These are phyloP conservation scores for Epizoanthus scotinus DNA, from an alignment of 92 coral and sea anemone genomes.

Conservation along the genomic window DNA sequence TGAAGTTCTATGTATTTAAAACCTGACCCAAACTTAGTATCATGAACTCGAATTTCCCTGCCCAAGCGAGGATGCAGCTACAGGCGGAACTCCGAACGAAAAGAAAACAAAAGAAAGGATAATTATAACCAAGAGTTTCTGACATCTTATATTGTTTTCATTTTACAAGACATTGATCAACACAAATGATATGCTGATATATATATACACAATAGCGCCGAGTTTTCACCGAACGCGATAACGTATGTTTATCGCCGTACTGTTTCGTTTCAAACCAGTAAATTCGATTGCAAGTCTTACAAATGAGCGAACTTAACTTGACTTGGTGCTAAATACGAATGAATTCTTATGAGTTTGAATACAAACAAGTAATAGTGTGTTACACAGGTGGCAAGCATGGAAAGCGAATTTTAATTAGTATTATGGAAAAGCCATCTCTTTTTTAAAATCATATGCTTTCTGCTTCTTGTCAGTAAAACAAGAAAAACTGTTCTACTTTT, in stretches of 20 bases:
- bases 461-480: not conserved
- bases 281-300: not conserved
- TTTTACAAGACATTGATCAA: not conserved
- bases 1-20: not conserved
- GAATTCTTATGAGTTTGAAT: conserved; percentile 8
- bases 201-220: conserved; percentile 10
- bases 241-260: not conserved
- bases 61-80: not conserved
- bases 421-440: not conserved
- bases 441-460: not conserved
- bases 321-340: not conserved
- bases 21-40: not conserved
- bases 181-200: not conserved
- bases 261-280: not conserved
- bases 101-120: not conserved
- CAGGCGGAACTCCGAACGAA: not conserved
- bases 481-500: not conserved
- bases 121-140: not conserved
- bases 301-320: not conserved
- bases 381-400: conserved; percentile 29
- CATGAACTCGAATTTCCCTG: not conserved
- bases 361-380: not conserved
- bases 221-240: not conserved
- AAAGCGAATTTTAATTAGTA: not conserved
- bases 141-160: not conserved